A percentile compares a stretch with the other conserved stretches of the same genome.
Evolutionary conservation across 1,140 invertebrate species (phyloP).

Genomic region (Oryzaephilus surinamensis): DNA sequence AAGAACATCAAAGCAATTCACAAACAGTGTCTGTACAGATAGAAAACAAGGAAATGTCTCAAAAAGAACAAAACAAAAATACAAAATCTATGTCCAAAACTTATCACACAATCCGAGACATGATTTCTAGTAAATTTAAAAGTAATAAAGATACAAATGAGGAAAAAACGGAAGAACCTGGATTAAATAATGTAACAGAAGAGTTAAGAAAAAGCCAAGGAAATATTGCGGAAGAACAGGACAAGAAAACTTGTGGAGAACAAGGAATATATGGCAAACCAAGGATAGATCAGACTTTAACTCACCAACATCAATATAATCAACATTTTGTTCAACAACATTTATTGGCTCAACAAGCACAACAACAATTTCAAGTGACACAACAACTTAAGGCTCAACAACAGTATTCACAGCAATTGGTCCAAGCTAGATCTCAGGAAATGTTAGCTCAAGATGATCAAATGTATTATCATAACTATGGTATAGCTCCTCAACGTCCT

Average conservation of each 20-base stretch:
- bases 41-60: conserved; percentile 38
- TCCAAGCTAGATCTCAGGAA: conserved; percentile 44
- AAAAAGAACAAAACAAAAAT: conserved; percentile 46
- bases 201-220: conserved; percentile 45
- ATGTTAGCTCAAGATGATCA: conserved; percentile 41
- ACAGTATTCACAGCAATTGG: conserved; percentile 34
- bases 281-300: conserved; percentile 40
- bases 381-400: conserved; percentile 33
- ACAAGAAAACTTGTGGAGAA: conserved; percentile 36
- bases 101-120: conserved; percentile 74
- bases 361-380: conserved; percentile 32
- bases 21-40: conserved; percentile 41
- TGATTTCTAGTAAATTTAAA: conserved; percentile 72
- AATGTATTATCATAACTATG: conserved; percentile 26
- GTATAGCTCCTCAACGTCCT: conserved; percentile 5
- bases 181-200: conserved; percentile 51
- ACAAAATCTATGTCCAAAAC: conserved; percentile 60
- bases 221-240: conserved; percentile 35
- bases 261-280: conserved; percentile 47
- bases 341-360: conserved; percentile 33
- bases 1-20: conserved; percentile 35
- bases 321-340: conserved; percentile 52
- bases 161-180: conserved; percentile 42
- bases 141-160: conserved; percentile 47
- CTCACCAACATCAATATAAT: conserved; percentile 41